phyloP scores from a whole-genome alignment of 2,797 vertebrate species.

The Hippocampus kuda region DNA sequence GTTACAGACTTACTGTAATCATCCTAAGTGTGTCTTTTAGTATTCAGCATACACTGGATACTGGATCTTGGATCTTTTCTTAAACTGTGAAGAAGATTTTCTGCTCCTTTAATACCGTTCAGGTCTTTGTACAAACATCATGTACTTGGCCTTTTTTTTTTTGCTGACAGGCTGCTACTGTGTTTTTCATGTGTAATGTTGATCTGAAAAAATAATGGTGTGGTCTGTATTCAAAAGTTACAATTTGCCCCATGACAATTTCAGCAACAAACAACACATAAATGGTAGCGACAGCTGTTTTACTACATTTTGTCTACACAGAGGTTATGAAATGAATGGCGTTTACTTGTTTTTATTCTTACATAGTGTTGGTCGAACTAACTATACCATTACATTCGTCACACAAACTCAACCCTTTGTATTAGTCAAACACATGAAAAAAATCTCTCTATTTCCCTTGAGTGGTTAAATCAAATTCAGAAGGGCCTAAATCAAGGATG shows the following conservation, averaged over 20 bases:
- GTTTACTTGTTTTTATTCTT: not conserved
- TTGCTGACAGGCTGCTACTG: not conserved
- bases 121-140: not conserved
- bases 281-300: not conserved
- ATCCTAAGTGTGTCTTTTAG: constrained; percentile 5
- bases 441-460: no score
- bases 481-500: no score
- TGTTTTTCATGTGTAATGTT: not conserved
- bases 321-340: not conserved
- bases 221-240: not conserved
- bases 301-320: not conserved
- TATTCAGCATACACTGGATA: not conserved
- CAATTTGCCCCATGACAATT: not conserved
- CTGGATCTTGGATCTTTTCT: not conserved
- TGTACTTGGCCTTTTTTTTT: no score
- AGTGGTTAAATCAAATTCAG: no score
- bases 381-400: no score
- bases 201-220: no score
- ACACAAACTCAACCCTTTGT: no score
- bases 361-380: not conserved
- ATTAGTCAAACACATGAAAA: no score
- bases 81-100: not conserved
- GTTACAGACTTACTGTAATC: constrained; percentile 15
- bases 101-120: no score
- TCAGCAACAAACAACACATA: not conserved